Percentiles rank a stretch among this genome's conserved stretches.
phyloP scores from a whole-genome alignment of 2,888 invertebrate genomes.

The Coelinius sp. region DNA sequence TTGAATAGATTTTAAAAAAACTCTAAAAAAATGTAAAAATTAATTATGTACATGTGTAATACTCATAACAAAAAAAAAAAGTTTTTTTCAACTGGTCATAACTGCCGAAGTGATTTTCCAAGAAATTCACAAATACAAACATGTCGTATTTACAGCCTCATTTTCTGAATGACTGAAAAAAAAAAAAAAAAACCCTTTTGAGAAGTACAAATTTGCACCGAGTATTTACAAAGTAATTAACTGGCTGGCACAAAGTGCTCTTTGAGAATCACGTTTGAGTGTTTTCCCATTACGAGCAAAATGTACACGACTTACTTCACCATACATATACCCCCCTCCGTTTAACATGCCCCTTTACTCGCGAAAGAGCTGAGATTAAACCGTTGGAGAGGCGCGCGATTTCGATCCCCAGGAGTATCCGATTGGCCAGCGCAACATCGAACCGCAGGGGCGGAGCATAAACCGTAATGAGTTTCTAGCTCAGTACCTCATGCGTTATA shows the following conservation, averaged over 20 bases:
- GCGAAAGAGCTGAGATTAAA: conserved; percentile 64
- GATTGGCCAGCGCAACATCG: conserved; percentile 67
- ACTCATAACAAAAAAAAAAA: neutral
- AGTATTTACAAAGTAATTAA: conserved; percentile 27
- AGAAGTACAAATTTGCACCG: conserved; percentile 10
- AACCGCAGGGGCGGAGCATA: conserved; percentile 67
- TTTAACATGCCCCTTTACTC: too few relatives aligned
- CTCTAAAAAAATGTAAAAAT: too few relatives aligned
- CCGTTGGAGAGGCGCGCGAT: conserved; percentile 62
- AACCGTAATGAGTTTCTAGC: conserved; percentile 69
- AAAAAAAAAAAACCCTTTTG: neutral
- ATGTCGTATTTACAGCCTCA: neutral
- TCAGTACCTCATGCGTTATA: conserved; percentile 52
- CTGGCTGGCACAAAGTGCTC: conserved; percentile 13
- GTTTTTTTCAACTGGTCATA: neutral
- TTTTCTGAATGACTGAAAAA: conserved; percentile 10
- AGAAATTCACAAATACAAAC: neutral
- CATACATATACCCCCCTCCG: neutral
- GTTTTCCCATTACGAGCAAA: conserved; percentile 3
- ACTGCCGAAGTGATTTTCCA: neutral
- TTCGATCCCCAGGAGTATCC: conserved; percentile 65
- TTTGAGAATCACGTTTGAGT: conserved; percentile 16
- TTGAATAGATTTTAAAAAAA: too few relatives aligned
- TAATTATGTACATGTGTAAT: neutral
- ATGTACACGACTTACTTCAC: neutral